Evolutionary conservation across 92 coral and sea anemone species (phyloP).

Genomic region (Hydrozoanthus gracilis): DNA sequence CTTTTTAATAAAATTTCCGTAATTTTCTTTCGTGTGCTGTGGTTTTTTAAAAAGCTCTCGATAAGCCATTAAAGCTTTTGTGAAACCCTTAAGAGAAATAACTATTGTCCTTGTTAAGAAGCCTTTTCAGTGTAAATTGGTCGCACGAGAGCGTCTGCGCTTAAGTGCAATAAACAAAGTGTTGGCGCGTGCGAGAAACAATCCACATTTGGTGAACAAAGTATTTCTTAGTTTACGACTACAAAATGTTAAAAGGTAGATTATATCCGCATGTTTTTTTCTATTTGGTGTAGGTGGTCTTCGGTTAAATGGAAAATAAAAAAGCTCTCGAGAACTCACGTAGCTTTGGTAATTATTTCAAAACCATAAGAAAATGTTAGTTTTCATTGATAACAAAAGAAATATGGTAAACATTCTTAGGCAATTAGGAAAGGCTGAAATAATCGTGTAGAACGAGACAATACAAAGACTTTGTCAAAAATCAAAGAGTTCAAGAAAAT

Average conservation of each 20-base stretch:
- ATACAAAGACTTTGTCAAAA: constrained; percentile 80
- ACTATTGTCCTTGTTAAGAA: constrained; percentile 41
- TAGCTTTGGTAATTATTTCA: constrained; percentile 82
- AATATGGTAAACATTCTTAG: constrained; percentile 69
- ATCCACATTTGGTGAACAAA: neutral
- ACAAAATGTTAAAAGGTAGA: constrained; percentile 79
- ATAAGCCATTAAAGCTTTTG: constrained; percentile 75
- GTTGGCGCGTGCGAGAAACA: constrained; percentile 37
- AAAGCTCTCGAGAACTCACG: constrained; percentile 61
- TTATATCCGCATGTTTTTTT: constrained; percentile 70
- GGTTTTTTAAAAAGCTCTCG: constrained; percentile 68
- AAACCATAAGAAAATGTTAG: constrained; percentile 93
- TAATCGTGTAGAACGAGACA: constrained; percentile 62
- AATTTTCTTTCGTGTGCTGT: constrained; percentile 58
- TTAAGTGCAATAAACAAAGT: constrained; percentile 37
- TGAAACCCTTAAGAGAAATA: constrained; percentile 35
- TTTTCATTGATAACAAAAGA: constrained; percentile 79
- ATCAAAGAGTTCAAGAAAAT: constrained; percentile 67
- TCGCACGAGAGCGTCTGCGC: constrained; percentile 14
- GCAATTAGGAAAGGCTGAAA: constrained; percentile 84
- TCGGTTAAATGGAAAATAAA: constrained; percentile 71
- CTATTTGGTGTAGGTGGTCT: constrained; percentile 67
- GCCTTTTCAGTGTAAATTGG: constrained; percentile 51
- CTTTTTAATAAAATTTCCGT: constrained; percentile 81
- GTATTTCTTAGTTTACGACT: constrained; percentile 67